A percentile compares a stretch with the other conserved stretches of the same genome.
Evolutionary conservation across 2,888 invertebrate genomes (phyloP).

Genomic region (Melanchra persicariae): DNA sequence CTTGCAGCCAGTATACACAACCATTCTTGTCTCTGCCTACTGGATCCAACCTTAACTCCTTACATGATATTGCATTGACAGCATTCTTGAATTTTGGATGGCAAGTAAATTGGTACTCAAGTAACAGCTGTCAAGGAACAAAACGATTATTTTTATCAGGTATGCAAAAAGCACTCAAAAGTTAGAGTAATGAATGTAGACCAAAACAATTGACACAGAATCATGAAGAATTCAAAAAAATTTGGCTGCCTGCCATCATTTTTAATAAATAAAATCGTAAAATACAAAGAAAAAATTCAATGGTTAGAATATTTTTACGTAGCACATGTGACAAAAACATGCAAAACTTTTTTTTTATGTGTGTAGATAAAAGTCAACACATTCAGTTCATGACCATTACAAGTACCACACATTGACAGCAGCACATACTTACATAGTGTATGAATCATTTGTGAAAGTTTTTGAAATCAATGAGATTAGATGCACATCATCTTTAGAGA

Average conservation of each 20-base stretch:
- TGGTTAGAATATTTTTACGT: conserved; percentile 15
- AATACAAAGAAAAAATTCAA: conserved; percentile 28
- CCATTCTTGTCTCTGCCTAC: conserved; percentile 98
- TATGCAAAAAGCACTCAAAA: neutral
- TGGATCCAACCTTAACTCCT: conserved; percentile 96
- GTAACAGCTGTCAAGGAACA: conserved; percentile 92
- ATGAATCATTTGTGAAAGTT: conserved; percentile 68
- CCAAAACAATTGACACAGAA: conserved; percentile 56
- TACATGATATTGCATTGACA: conserved; percentile 94
- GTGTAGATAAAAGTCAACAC: conserved; percentile 41
- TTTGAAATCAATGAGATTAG: conserved; percentile 57
- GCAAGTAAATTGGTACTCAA: conserved; percentile 98
- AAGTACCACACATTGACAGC: conserved; percentile 44
- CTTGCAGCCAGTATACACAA: conserved; percentile 98
- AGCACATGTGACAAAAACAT: conserved; percentile 41
- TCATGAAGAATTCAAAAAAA: conserved; percentile 47
- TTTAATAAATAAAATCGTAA: conserved; percentile 49
- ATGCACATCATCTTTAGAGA: conserved; percentile 60
- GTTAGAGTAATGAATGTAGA: conserved; percentile 24
- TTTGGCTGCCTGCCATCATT: conserved; percentile 59
- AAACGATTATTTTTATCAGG: neutral
- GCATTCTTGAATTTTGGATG: conserved; percentile 98
- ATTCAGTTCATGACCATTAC: conserved; percentile 27
- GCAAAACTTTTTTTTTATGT: conserved; percentile 13
- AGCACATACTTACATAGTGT: conserved; percentile 34